These are phyloP conservation scores for Drosophila ezoana DNA, from an alignment of 2,888 invertebrate genomes.

Conservation along the genomic window DNA sequence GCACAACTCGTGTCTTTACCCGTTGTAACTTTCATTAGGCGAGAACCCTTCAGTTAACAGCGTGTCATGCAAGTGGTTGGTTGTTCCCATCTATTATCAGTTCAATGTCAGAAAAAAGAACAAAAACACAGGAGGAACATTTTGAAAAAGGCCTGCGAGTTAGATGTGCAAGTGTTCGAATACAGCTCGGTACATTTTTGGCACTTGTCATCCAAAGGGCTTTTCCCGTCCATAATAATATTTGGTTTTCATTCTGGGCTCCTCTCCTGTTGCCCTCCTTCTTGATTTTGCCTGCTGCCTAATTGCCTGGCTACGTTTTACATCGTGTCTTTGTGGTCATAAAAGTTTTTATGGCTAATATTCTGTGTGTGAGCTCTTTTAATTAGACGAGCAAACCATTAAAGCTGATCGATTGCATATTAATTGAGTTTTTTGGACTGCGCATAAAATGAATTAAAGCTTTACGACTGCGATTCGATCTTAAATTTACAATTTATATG, in stretches of 20 bases:
- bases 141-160: constrained; percentile 38
- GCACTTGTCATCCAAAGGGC: constrained; percentile 38
- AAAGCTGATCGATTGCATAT: constrained; percentile 62
- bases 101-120: constrained; percentile 47
- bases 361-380: constrained; percentile 52
- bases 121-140: background rate
- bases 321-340: constrained; percentile 45
- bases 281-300: constrained; percentile 36
- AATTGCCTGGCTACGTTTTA: constrained; percentile 68
- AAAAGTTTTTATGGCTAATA: constrained; percentile 65
- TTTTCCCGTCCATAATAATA: constrained; percentile 59
- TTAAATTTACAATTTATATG: constrained; percentile 5
- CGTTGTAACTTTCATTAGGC: constrained; percentile 52
- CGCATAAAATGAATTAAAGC: constrained; percentile 45
- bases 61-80: constrained; percentile 68
- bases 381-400: constrained; percentile 62
- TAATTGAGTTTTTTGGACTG: constrained; percentile 48
- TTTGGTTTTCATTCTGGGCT: constrained; percentile 63
- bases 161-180: constrained; percentile 64
- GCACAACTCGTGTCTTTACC: background rate
- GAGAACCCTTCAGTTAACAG: constrained; percentile 51
- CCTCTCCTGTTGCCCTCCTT: background rate
- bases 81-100: constrained; percentile 42
- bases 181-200: constrained; percentile 15
- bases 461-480: constrained; percentile 39